Conservation (phyloP, 2,888 invertebrate species). For the Xestoiulus laeticollis region DNA sequence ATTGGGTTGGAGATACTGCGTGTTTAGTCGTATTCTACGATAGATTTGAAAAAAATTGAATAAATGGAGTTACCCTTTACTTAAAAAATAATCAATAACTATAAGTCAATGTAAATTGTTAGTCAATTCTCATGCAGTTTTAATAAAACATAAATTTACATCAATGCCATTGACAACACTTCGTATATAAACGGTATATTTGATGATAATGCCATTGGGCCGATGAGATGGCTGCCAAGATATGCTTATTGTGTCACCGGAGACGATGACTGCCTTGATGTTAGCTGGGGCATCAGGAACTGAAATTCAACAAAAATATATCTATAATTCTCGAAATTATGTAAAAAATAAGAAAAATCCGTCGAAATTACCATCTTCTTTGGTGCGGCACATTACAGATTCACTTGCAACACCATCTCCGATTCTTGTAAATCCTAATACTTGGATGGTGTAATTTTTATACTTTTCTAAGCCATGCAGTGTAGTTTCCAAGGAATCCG, state of each 20-base stretch:
- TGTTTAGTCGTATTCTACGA: conserved; percentile 57
- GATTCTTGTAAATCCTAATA: conserved; percentile 64
- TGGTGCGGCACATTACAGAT: conserved; percentile 62
- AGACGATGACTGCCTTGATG: conserved; percentile 63
- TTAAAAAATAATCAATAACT: background rate
- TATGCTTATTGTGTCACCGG: conserved; percentile 62
- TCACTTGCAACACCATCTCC: conserved; percentile 64
- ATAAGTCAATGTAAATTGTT: too few species aligned
- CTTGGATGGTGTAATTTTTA: conserved; percentile 66
- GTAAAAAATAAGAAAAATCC: background rate
- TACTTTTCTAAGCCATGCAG: conserved; percentile 61
- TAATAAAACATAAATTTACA: conserved; percentile 48
- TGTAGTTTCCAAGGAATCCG: conserved; percentile 51
- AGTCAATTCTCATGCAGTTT: too few species aligned
- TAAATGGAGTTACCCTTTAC: too few species aligned
- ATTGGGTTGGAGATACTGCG: conserved; percentile 58
- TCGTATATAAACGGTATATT: conserved; percentile 77
- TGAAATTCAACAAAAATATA: conserved; percentile 55
- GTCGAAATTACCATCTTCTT: conserved; percentile 62
- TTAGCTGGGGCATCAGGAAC: conserved; percentile 64
- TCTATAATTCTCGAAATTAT: background rate
- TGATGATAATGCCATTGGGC: conserved; percentile 84
- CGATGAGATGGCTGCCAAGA: conserved; percentile 86
- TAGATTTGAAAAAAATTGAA: background rate
- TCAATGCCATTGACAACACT: conserved; percentile 58